Percentiles rank a stretch among this genome's conserved stretches.
Evolutionary conservation across 1,140 invertebrate genomes (phyloP).

Genomic region (Whitmania pigra): DNA sequence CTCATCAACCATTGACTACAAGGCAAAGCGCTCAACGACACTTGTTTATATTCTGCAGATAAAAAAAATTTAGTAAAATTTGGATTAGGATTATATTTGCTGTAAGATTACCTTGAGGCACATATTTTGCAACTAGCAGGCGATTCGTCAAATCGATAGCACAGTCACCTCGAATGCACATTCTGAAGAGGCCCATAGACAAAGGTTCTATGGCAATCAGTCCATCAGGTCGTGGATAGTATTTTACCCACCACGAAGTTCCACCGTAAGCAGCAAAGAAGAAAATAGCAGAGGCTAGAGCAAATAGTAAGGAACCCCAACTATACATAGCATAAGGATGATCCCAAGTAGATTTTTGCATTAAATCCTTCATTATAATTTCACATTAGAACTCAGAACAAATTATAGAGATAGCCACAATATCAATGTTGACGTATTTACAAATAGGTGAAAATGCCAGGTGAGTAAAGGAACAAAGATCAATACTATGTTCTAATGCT

Average conservation of each 20-base stretch:
- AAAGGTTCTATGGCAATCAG: slow-evolving; percentile 9
- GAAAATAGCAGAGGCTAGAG: neutral
- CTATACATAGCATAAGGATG: slow-evolving; percentile 17
- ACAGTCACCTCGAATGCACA: slow-evolving; percentile 18
- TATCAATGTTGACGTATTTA: too few species aligned
- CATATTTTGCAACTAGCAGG: neutral
- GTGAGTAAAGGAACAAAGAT: too few species aligned
- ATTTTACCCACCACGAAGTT: slow-evolving; percentile 19
- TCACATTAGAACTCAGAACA: too few species aligned
- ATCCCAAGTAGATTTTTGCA: slow-evolving; percentile 20
- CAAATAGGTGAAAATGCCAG: too few species aligned
- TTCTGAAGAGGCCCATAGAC: slow-evolving; percentile 17
- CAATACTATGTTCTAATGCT: too few species aligned
- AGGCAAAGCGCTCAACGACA: neutral
- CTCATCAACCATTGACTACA: slow-evolving; percentile 19
- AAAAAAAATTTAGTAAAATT: neutral
- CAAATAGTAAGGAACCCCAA: slow-evolving; percentile 13
- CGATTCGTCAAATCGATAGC: slow-evolving; percentile 16
- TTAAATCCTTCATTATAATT: slow-evolving; percentile 18
- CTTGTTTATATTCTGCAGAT: slow-evolving; percentile 7
- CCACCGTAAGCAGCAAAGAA: slow-evolving; percentile 18
- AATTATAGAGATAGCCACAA: too few species aligned
- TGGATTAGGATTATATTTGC: neutral
- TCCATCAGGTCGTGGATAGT: slow-evolving; percentile 17
- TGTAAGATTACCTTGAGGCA: slow-evolving; percentile 3